Base-by-base conservation (phyloP, 2,888 invertebrate species). In the Thymelicus sylvestris region DNA sequence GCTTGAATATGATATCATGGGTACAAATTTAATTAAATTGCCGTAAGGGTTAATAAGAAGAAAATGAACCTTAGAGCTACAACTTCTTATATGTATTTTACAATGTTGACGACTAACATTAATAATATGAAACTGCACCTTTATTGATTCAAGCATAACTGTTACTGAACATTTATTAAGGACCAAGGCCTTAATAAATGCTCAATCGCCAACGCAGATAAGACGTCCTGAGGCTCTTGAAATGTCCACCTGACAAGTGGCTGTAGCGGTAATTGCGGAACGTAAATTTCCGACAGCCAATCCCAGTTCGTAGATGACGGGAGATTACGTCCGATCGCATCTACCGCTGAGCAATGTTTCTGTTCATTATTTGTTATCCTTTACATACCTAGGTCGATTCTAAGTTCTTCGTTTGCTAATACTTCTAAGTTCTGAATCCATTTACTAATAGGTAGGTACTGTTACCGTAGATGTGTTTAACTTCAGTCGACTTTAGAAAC, bases 201-300 rank as follows among this genome's bases (percentile, higher is more conserved):
- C 78, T 78, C 80, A 81, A 76, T 77, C 76, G 79, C 79, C 74
- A 80, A 78, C 72, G 72, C 74, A 83, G 86, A 86, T 84, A 86
- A 84, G 80, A 81, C 83, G 79, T 82, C 81, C 83, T 80, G 80
- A 77, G 79, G 81, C 74, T 77, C 75, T 78, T 84, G 81, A 82
- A 83, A 84, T 82, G 81, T 84, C 82, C 81, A 80, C 74, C 83
- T 81, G 82, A 83, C 76, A 81, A 83, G 78, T 74, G 72, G 76
- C 82, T 82, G 81, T 80, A 82, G 82, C 80, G 81, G 83, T 87
- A 86, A 88, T 87, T 88, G 86, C 83, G 80, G 78, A 79, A 81
- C 81, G 74, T 80, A 75, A 78, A 79, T 82, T 78, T 80, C 78
- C 79, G 75, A 76, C 76, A 76, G 76, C 71, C 66, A 72, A 71